Evolutionary conservation across 2,888 invertebrate genomes (phyloP), one percentile per base, ranked within the genome.

Genomic region (Drosophila atroscutellata): DNA sequence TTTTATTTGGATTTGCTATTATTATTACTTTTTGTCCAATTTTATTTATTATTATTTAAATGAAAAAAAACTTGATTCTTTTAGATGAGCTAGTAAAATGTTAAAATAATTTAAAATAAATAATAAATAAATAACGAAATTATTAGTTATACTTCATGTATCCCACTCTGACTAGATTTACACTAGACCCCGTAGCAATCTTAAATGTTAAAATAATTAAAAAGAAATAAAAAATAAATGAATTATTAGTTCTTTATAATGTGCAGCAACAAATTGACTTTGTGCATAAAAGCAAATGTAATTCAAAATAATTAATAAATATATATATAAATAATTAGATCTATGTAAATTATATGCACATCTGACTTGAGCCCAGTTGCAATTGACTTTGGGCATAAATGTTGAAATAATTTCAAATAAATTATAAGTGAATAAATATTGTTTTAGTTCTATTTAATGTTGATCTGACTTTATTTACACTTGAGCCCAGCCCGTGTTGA

Each of bases 401-500:
- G 3, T 20, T 20, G 3, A 47, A 45, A 18, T n/a, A 32, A n/a
- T 13, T 20, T 28, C 7, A 20, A 30, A 8, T 30, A n/a, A 24
- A 9, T 50, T 3, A 15, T 18, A 37, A 37, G 2, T 7, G 15
- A n/a, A 28, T 24, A 3, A 37, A 20, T 50, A 6, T n/a, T 20
- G n/a, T 13, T 18, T 8, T 8, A 24, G 24, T 13, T 30, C 11
- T 3, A n/a, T 42, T 39, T 61, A 32, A 20, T 42, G 61, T 15
- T 15, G n/a, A 15, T 13, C 32, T 62, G 57, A 45, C 18, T 47
- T 45, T 32, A 56, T 32, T 55, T 3, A 15, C 55, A 42, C 7
- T 63, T 56, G 39, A 24, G n/a, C 26, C 11, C n/a, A 47, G 58
- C 24, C 20, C 8, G 24, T 58, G 42, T 45, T 59, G 74, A 49